These are phyloP conservation scores for Lichenostomus cassidix DNA, from an alignment of 2,113 vertebrate genomes.

Conservation along the genomic window DNA sequence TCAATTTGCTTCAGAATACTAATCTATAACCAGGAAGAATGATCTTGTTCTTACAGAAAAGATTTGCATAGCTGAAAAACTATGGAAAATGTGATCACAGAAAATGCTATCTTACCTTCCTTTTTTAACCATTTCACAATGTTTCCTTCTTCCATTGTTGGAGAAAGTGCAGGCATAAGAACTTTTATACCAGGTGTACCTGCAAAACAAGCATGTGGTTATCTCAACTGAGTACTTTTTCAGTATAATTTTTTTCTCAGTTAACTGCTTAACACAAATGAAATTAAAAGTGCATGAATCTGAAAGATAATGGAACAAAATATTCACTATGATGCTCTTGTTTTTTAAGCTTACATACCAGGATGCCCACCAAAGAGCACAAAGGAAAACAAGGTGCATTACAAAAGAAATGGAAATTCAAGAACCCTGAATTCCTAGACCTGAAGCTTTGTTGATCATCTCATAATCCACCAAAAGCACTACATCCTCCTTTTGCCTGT, in stretches of 20 bases:
- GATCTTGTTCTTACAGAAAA: background rate
- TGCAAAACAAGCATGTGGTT: constrained; percentile 54
- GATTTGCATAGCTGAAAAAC: background rate
- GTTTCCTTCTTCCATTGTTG: constrained; percentile 96
- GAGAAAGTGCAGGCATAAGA: constrained; percentile 95
- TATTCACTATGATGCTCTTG: background rate
- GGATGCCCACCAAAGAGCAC: background rate
- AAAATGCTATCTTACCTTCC: constrained; percentile 82
- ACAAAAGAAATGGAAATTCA: background rate
- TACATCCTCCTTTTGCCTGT: background rate
- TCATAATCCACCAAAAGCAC: background rate
- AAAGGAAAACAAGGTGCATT: background rate
- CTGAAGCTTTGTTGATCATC: background rate
- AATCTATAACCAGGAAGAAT: background rate
- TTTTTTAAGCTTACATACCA: background rate
- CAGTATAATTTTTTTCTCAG: background rate
- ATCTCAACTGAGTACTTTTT: background rate
- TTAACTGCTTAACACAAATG: background rate
- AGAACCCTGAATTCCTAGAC: background rate
- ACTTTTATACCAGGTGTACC: constrained; percentile 84
- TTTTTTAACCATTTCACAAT: constrained; percentile 97
- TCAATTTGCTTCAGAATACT: background rate
- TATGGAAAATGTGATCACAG: background rate
- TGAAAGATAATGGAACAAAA: background rate
- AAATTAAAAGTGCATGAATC: background rate